phyloP scores from a whole-genome alignment of 2,888 invertebrate species.

The Uropetala carovei region DNA sequence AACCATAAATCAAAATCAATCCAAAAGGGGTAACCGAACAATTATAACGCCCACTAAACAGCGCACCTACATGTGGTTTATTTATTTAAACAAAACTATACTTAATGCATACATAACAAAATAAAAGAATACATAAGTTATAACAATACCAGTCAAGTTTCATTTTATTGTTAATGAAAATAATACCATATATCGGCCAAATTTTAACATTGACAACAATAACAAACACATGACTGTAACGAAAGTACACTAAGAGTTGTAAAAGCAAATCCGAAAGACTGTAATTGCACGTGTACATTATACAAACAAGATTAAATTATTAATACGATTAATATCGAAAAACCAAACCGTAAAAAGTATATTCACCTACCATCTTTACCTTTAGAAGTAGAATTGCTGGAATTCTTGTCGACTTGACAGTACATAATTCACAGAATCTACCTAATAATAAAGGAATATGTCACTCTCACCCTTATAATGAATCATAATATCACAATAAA shows the following conservation, averaged over 20 bases:
- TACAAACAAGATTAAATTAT: background rate
- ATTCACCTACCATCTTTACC: slow-evolving; percentile 71
- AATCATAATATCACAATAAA: slow-evolving; percentile 51
- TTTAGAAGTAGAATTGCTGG: slow-evolving; percentile 71
- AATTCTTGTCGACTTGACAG: slow-evolving; percentile 72
- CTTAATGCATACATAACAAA: too few relatives aligned
- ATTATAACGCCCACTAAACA: background rate
- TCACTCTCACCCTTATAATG: slow-evolving; percentile 35
- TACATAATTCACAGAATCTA: slow-evolving; percentile 70
- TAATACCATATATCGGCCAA: background rate
- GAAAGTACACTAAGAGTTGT: background rate
- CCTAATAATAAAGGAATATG: slow-evolving; percentile 55
- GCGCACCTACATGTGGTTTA: background rate
- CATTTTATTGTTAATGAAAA: background rate
- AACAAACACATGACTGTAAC: background rate
- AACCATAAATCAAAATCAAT: too few relatives aligned
- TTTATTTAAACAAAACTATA: too few relatives aligned
- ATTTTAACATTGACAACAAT: background rate
- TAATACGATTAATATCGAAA: background rate
- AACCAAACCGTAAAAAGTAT: background rate
- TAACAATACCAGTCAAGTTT: background rate
- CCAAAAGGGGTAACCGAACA: too few relatives aligned
- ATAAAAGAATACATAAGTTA: background rate
- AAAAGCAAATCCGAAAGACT: background rate
- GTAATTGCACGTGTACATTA: background rate